phyloP scores from a whole-genome alignment of 2,113 vertebrate genomes.

The crab-eating macaque (Macaca fascicularis) region T2T-MFA8v1.1 NC_088379.1:11080501-11081000 shows the following conservation, averaged over 20 bases:
- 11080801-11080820: background rate
- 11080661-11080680: background rate
- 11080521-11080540: fast-evolving
- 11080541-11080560: background rate
- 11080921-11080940: background rate
- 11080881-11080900: background rate
- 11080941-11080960: background rate
- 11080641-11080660: background rate
- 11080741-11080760: background rate
- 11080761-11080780: background rate
- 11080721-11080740: background rate
- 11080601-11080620: background rate
- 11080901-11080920: background rate
- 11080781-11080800: background rate
- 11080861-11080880: background rate
- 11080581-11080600: background rate
- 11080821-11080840: background rate
- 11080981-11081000: background rate
- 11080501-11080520: background rate
- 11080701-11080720: background rate
- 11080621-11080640: too few species aligned
- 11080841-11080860: background rate
- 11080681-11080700: background rate
- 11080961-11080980: background rate
- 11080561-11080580: fast-evolving